Conservation (phyloP, 1,140 invertebrate genomes). For the Leptinotarsa lineolata region DNA sequence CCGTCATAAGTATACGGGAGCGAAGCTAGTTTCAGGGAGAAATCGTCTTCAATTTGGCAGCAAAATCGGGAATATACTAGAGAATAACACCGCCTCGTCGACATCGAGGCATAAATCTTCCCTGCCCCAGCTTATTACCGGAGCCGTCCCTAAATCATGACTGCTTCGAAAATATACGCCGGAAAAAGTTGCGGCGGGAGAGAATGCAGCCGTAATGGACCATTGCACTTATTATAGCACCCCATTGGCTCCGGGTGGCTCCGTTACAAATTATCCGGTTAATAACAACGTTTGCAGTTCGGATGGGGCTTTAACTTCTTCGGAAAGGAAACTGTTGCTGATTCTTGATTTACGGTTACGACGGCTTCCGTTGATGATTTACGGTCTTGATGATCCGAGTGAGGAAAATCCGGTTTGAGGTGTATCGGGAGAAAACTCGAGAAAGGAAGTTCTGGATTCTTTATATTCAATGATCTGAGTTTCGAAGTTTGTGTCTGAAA, state of each 20-base stretch:
- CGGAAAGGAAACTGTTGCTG: slow-evolving; percentile 19
- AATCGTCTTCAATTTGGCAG: slow-evolving; percentile 55
- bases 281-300: slow-evolving; percentile 20
- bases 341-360: background rate
- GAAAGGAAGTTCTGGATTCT: no score
- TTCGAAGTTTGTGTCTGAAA: no score
- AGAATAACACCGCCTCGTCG: slow-evolving; percentile 47
- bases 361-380: background rate
- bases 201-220: slow-evolving; percentile 50
- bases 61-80: slow-evolving; percentile 54
- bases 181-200: slow-evolving; percentile 44
- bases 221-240: slow-evolving; percentile 55
- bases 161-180: slow-evolving; percentile 47
- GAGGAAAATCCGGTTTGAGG: no score
- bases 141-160: slow-evolving; percentile 21
- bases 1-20: slow-evolving; percentile 52
- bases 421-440: no score
- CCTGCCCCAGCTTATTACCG: slow-evolving; percentile 25
- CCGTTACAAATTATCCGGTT: slow-evolving; percentile 46
- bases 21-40: slow-evolving; percentile 50
- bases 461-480: no score
- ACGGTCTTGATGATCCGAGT: background rate
- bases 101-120: slow-evolving; percentile 40
- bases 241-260: slow-evolving; percentile 48
- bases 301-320: slow-evolving; percentile 16